phyloP scores from a whole-genome alignment of 1,140 invertebrate genomes.

The Cheumatopsyche charites region DNA sequence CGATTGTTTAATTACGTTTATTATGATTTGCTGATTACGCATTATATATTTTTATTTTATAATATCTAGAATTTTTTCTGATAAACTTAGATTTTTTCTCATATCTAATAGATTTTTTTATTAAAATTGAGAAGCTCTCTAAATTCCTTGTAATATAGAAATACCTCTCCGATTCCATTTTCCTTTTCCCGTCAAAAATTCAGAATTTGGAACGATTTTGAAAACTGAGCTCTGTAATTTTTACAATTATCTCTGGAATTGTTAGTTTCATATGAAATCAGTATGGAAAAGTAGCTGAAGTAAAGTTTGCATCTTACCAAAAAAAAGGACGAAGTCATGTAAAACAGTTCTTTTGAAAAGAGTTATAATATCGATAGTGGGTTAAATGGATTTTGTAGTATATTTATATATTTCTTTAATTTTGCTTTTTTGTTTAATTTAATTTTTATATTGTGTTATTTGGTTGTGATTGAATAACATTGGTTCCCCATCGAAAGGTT shows the following conservation, averaged over 20 bases:
- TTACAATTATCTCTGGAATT: constrained; percentile 1
- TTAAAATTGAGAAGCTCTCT: constrained; percentile 14
- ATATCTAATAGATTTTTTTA: neutral
- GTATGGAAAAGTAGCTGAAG: constrained; percentile 18
- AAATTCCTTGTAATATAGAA: neutral
- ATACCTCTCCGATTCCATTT: neutral
- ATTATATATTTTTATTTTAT: too few relatives aligned
- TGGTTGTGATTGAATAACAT: constrained; percentile 27
- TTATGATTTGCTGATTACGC: too few relatives aligned
- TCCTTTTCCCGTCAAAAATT: neutral
- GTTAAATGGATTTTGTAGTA: constrained; percentile 33
- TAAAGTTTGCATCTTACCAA: constrained; percentile 11
- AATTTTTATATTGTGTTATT: constrained; percentile 17
- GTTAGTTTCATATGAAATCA: constrained; percentile 3
- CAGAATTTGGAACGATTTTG: neutral
- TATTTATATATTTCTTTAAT: constrained; percentile 36
- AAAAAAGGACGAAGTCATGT: neutral
- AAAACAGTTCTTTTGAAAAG: constrained; percentile 1
- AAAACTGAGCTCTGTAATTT: neutral
- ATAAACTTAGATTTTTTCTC: too few relatives aligned
- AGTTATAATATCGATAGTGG: constrained; percentile 22
- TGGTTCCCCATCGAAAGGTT: constrained; percentile 62
- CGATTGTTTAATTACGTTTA: too few relatives aligned
- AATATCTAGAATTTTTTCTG: too few relatives aligned
- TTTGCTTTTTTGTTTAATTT: constrained; percentile 36